Conservation (phyloP, 2,888 invertebrate species). For the Eurytoma adleriae region DNA sequence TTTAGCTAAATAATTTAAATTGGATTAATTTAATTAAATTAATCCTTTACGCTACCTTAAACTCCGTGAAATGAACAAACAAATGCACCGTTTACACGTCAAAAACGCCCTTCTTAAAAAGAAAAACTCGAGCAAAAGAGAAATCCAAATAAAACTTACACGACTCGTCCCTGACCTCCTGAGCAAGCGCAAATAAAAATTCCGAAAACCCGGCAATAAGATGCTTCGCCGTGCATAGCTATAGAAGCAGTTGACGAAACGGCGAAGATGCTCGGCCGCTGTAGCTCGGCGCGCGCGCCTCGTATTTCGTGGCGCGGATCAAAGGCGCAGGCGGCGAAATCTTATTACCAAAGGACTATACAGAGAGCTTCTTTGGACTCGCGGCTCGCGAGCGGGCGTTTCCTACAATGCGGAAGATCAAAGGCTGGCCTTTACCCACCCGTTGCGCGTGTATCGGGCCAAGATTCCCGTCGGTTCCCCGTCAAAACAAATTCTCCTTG, state of each 20-base stretch:
- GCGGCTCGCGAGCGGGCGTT: not conserved
- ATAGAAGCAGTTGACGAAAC: not conserved
- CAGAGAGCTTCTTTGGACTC: constrained; percentile 11
- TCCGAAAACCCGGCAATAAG: no score
- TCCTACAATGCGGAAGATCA: constrained; percentile 44
- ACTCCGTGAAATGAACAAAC: no score
- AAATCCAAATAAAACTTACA: no score
- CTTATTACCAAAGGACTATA: constrained; percentile 29
- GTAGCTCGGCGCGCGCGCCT: not conserved
- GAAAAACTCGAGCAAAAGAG: no score
- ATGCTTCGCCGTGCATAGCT: no score
- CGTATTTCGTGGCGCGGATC: constrained; percentile 21
- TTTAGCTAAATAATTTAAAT: no score
- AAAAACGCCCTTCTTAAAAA: no score
- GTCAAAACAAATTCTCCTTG: constrained; percentile 30
- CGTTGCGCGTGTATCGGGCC: not conserved
- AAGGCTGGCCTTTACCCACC: not conserved
- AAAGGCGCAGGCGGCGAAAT: constrained; percentile 23
- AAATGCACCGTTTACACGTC: no score
- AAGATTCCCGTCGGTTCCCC: not conserved
- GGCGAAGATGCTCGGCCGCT: not conserved
- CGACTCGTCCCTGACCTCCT: no score
- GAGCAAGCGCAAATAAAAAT: no score
- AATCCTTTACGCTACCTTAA: no score
- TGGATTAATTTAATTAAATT: no score